Evolutionary conservation across 2,113 vertebrate species (phyloP).

Genomic region (Hoplias malabaricus): DNA sequence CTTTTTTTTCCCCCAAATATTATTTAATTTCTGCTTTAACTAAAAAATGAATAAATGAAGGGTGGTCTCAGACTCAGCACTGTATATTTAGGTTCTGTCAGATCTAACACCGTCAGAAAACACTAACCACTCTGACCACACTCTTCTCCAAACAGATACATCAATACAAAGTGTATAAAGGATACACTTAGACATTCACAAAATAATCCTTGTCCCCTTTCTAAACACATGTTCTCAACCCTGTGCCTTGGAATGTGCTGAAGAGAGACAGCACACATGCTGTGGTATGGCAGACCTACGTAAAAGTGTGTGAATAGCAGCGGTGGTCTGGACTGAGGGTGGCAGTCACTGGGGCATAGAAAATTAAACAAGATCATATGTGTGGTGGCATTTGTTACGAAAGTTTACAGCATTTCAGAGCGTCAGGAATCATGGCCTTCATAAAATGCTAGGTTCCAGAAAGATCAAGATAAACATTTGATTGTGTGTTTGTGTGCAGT

Average conservation of each 20-base stretch:
- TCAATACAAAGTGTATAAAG: neutral
- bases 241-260: neutral
- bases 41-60: no score
- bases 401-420: neutral
- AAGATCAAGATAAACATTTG: conserved; percentile 8
- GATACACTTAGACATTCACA: neutral
- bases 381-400: neutral
- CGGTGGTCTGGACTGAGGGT: neutral
- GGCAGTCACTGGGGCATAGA: neutral
- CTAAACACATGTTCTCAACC: neutral
- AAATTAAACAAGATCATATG: neutral
- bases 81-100: neutral
- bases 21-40: no score
- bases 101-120: neutral
- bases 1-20: no score
- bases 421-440: neutral
- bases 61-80: no score
- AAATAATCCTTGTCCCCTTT: conserved; percentile 4
- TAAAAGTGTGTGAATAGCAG: conserved; percentile 1
- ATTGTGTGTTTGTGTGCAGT: neutral
- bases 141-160: neutral
- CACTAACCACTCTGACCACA: neutral
- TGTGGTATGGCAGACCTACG: neutral
- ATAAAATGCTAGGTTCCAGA: neutral
- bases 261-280: neutral